These are phyloP conservation scores for Crotalus helleri DNA, from an alignment of 2,113 vertebrate genomes.

Conservation along the genomic window DNA sequence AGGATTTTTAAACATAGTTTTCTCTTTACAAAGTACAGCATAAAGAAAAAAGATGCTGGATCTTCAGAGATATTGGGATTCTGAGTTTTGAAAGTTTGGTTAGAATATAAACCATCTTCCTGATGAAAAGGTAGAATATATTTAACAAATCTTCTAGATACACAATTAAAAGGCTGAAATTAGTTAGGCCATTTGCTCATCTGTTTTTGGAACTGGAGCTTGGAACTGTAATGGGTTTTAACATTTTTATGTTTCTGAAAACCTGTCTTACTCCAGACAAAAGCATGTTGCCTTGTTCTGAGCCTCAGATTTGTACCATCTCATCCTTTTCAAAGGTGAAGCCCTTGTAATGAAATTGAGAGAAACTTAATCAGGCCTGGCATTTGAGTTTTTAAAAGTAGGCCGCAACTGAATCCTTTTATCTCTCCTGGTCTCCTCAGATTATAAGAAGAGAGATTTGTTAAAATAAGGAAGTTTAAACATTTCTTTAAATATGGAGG, in stretches of 20 bases:
- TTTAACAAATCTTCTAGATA: background rate
- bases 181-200: background rate
- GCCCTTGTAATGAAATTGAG: background rate
- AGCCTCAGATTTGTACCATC: background rate
- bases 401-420: conserved; percentile 38
- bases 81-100: background rate
- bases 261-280: background rate
- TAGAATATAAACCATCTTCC: background rate
- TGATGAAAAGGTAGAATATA: background rate
- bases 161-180: background rate
- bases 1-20: background rate
- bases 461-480: background rate
- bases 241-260: background rate
- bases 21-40: background rate
- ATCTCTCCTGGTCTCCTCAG: background rate
- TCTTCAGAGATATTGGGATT: background rate
- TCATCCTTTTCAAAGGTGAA: background rate
- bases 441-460: background rate
- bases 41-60: background rate
- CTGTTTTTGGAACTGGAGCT: background rate
- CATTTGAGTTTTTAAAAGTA: conserved; percentile 40
- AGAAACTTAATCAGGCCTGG: conserved; percentile 36
- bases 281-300: background rate
- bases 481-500: background rate
- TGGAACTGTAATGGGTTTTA: background rate